phyloP scores from a whole-genome alignment of 2,797 vertebrate genomes.

The Coregonus suidteri region DNA sequence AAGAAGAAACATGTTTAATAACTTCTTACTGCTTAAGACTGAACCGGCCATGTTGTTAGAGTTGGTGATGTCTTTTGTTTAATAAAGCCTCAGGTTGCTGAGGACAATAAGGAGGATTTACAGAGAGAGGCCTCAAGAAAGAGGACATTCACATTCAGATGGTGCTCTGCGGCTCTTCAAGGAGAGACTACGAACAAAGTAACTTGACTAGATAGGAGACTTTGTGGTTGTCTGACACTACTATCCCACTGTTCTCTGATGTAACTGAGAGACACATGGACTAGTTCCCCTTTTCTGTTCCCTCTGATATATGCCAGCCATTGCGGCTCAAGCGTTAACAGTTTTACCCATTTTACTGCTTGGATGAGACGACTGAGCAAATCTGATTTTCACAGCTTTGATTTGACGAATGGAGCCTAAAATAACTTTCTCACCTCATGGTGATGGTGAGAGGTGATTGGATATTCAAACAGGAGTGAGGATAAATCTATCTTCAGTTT shows the following conservation, averaged over 20 bases:
- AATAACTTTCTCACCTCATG: slow-evolving; percentile 2
- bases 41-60: neutral
- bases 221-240: neutral
- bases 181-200: slow-evolving; percentile 69
- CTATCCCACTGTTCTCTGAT: neutral
- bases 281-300: slow-evolving; percentile 12
- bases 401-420: neutral
- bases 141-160: slow-evolving; percentile 58
- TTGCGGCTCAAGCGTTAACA: neutral
- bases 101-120: slow-evolving; percentile 29
- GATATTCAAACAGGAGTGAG: neutral
- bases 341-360: neutral
- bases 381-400: neutral
- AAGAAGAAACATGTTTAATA: neutral
- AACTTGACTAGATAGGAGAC: neutral
- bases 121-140: slow-evolving; percentile 58
- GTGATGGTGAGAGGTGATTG: neutral
- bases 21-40: neutral
- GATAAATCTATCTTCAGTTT: neutral
- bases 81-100: neutral
- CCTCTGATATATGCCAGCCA: neutral
- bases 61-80: neutral
- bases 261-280: slow-evolving; percentile 19
- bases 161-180: slow-evolving; percentile 54
- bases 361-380: neutral